Base-by-base conservation (phyloP, 2,113 vertebrate species). In the Periophthalmodon schlosseri region DNA sequence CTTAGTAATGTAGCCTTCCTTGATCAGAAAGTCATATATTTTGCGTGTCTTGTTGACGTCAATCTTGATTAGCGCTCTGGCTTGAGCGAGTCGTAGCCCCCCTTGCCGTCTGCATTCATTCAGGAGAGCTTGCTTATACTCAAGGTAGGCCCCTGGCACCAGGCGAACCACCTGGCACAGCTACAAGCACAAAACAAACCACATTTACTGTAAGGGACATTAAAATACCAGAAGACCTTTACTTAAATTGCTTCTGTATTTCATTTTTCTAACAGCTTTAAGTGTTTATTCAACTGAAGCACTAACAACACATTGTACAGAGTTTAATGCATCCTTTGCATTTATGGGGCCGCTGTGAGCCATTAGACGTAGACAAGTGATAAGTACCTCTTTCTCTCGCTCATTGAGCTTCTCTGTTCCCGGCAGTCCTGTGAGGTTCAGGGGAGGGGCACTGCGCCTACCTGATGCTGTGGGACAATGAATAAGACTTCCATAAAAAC, bases 11-110 rank as follows among this genome's bases (percentile, higher is more conserved):
- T 95, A 95, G 34, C 96, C 98, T 90, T 99, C 97, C 84, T 96
- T 95, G 90, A 99, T 96, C 9, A 99, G 95, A 91, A 99, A 99
- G 84, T 99, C 97, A 9, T 99, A 99, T 91, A 99, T 99, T 90
- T 99, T 99, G 77, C 98, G 94, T 0, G 98, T 99, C 92, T 99
- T 99, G 93, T 99, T 99, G 88, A 99, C 97, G 0, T 99, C 98
- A 77, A 99, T 99, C 94, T 99, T 99, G 94, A 99, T 99, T 77
- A 99, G 97, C 0, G 98, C 94, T 75, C 98, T 92, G 10, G 98
- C 97, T 87, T 99, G 98, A 0, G 98, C 97, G 56, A 99, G 94
- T 68, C 97, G 93, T 85, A 99, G 93, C 74, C 97, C 96, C 16
- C 98, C 97, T 89, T 99, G 97, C 77, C 98, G 95, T 77, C 96